Evolutionary conservation across 2,888 invertebrate species (phyloP).

Genomic region (Dorcus parallelipipedus): DNA sequence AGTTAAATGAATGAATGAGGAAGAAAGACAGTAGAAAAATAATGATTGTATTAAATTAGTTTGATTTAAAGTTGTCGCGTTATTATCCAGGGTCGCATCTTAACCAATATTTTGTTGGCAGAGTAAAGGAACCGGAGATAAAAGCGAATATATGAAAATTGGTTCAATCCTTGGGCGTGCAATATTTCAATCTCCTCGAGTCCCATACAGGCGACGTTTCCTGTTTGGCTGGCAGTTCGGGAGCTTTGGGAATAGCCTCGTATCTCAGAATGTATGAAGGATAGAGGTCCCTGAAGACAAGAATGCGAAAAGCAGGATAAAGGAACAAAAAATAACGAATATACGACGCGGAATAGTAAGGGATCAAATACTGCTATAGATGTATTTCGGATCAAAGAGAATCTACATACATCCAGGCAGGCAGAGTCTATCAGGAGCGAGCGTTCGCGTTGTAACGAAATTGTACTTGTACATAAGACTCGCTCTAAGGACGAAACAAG

Average conservation of each 20-base stretch:
- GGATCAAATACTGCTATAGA: conserved; percentile 38
- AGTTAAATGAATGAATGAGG: too few species aligned
- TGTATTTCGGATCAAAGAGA: conserved; percentile 48
- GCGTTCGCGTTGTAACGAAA: conserved; percentile 32
- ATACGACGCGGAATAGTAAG: conserved; percentile 40
- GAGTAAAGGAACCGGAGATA: conserved; percentile 31
- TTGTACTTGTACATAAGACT: conserved; percentile 21
- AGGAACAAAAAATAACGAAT: conserved; percentile 46
- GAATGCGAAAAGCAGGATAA: conserved; percentile 46
- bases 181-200: conserved; percentile 48
- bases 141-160: conserved; percentile 48
- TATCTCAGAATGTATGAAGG: conserved; percentile 47
- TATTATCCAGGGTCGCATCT: conserved; percentile 24
- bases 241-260: conserved; percentile 44
- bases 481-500: conserved; percentile 2
- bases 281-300: conserved; percentile 47
- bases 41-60: conserved; percentile 17
- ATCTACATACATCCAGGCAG: conserved; percentile 40
- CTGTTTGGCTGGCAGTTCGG: conserved; percentile 45
- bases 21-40: neutral
- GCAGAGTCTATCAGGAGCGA: conserved; percentile 33
- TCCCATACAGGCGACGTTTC: conserved; percentile 45
- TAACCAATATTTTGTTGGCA: conserved; percentile 26
- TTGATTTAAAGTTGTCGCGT: conserved; percentile 25
- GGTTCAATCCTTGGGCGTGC: conserved; percentile 48